Base-by-base conservation (phyloP, 2,888 invertebrate genomes). In the Eupsilia transversa region DNA sequence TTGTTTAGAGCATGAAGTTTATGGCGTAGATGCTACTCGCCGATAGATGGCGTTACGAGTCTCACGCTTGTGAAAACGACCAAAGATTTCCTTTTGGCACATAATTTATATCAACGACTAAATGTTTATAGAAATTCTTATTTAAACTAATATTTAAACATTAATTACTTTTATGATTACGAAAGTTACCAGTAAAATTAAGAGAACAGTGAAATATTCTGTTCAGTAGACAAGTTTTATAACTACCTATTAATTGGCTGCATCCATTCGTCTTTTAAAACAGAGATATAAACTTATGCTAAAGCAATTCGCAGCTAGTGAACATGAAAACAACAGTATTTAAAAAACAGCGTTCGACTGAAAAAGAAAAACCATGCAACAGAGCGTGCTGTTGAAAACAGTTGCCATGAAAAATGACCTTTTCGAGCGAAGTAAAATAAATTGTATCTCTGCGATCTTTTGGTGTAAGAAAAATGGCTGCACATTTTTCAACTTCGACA, bases 371-470 rank as follows among this genome's bases (percentile, higher is more conserved):
- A 33, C 46, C 30, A 49, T 49, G 43, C 64, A 67, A 59, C 65
- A 61, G 81, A 61, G 66, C 49, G 65, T 70, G 80, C 80, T 86
- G 83, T 75, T 82, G 85, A 84, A 86, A 89, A 89, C 85, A 86
- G 89, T 88, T 88, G 85, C 84, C 87, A 85, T 91, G 92, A 92
- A 91, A 91, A 90, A 91, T 91, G 72, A 87, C 79, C 77, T 75
- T 82, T 88, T 84, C 86, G 75, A 72, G 68, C 85, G 82, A 90
- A 90, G 88, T 90, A 86, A 87, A 92, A 90, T 89, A 88, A 91
- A 90, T 90, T 89, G 90, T 87, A 84, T 88, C 85, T 88, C 82
- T 86, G 76, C 85, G 77, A 86, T 85, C 84, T 87, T 88, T 86
- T 67, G 30, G 43, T 80, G 64, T 69, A 82, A 85, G 78, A 87